Evolutionary conservation across 2,113 vertebrate species (phyloP).

Genomic region (Anguilla japonica): DNA sequence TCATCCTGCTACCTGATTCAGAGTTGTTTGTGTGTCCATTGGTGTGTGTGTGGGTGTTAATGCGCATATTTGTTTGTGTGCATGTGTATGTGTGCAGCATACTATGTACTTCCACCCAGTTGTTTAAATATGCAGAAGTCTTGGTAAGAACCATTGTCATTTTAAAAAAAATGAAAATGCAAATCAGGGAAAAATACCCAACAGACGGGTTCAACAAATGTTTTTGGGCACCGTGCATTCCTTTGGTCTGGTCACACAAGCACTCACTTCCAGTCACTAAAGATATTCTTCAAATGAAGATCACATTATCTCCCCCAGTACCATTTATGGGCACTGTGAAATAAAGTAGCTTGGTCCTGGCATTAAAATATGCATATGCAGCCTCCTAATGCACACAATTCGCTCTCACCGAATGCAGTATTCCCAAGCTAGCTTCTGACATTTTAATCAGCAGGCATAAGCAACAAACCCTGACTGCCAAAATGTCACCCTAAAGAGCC

Average conservation of each 20-base stretch:
- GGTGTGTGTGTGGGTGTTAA: not conserved
- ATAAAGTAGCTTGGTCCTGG: no score
- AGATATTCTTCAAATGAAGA: not conserved
- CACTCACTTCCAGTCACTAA: no score
- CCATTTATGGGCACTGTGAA: no score
- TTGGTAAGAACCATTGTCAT: not conserved
- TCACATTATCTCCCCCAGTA: not conserved
- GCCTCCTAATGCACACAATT: no score
- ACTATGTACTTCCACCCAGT: not conserved
- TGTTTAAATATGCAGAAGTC: not conserved
- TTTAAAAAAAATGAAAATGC: not conserved
- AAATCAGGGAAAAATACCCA: not conserved
- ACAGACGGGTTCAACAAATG: not conserved
- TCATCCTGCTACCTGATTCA: not conserved
- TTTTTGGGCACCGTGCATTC: not conserved
- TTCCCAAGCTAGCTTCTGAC: not conserved
- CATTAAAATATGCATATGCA: no score
- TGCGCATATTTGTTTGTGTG: not conserved
- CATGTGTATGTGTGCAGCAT: not conserved
- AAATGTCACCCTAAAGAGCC: not conserved
- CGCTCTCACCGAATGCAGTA: not conserved
- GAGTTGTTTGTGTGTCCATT: not conserved
- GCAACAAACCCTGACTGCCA: not conserved
- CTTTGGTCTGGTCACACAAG: not conserved
- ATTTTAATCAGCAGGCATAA: slow-evolving; percentile 11